A percentile compares a stretch with the other conserved stretches of the same genome.
These are phyloP conservation scores for Heliocidaris tuberculata DNA, from an alignment of 35 echinoderm and acorn worm species.

Conservation along the genomic window DNA sequence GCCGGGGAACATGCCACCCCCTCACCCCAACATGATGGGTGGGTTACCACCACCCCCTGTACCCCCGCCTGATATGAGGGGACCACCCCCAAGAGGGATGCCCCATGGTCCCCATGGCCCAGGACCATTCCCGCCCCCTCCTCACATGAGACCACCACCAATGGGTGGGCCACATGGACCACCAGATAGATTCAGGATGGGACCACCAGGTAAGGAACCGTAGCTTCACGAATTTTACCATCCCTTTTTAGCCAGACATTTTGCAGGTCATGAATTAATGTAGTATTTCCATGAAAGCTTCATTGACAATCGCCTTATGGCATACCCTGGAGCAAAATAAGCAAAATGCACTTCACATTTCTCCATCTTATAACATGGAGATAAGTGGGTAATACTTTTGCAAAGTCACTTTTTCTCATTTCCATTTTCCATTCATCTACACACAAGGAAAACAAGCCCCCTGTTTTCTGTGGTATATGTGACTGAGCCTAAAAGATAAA, in stretches of 20 bases:
- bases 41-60: constrained; percentile 37
- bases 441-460: no score
- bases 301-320: no score
- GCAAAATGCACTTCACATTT: no score
- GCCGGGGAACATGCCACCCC: constrained; percentile 52
- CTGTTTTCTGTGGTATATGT: no score
- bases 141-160: constrained; percentile 30
- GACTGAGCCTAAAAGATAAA: no score
- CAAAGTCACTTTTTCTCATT: no score
- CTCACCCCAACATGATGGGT: constrained; percentile 18
- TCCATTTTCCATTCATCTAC: no score
- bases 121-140: constrained; percentile 59
- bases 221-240: not conserved
- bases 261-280: no score
- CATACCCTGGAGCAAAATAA: no score
- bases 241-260: not conserved
- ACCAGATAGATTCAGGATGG: constrained; percentile 38
- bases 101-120: not conserved
- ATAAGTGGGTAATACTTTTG: no score
- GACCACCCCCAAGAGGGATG: constrained; percentile 7
- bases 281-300: no score
- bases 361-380: no score
- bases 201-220: constrained; percentile 49
- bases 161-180: constrained; percentile 43
- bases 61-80: constrained; percentile 47